Conservation (phyloP, 1,140 invertebrate species). For the Diorhabda carinulata region DNA sequence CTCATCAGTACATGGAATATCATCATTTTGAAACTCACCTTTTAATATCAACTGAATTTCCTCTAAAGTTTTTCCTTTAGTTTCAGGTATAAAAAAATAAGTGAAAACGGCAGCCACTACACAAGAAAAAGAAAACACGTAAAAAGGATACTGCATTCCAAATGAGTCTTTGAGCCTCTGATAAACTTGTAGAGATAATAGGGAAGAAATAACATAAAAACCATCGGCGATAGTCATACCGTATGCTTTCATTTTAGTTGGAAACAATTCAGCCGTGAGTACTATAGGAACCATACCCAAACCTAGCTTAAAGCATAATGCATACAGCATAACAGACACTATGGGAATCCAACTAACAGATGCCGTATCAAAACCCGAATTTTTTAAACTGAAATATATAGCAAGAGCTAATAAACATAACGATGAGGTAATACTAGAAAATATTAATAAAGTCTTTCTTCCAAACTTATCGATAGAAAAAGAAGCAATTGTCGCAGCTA, state of each 20-base stretch:
- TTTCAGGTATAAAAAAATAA: conserved; percentile 68
- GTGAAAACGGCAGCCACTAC: conserved; percentile 59
- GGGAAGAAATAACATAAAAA: conserved; percentile 48
- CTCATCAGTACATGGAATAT: too few species aligned
- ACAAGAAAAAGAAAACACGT: conserved; percentile 62
- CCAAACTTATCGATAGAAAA: conserved; percentile 40
- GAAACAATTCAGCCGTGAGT: conserved; percentile 64
- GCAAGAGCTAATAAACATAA: conserved; percentile 36
- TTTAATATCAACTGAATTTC: conserved; percentile 58
- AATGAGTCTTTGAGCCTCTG: conserved; percentile 49
- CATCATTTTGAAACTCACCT: conserved; percentile 14
- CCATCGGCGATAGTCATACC: conserved; percentile 44
- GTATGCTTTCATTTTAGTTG: conserved; percentile 57
- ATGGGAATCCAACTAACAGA: conserved; percentile 40
- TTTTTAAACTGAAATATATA: conserved; percentile 43
- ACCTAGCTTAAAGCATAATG: conserved; percentile 41
- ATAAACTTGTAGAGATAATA: conserved; percentile 66
- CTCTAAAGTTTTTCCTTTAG: conserved; percentile 71
- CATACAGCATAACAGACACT: conserved; percentile 40
- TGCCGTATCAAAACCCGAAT: conserved; percentile 26
- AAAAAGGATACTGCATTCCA: conserved; percentile 58
- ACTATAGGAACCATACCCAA: conserved; percentile 64
- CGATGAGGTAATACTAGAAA: conserved; percentile 38
- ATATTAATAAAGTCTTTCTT: conserved; percentile 38
- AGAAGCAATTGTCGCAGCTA: conserved; percentile 34